Percentiles rank a stretch among this genome's conserved stretches.
These are phyloP conservation scores for Axis porcinus DNA, from an alignment of 2,113 vertebrate genomes.

Conservation along the genomic window DNA sequence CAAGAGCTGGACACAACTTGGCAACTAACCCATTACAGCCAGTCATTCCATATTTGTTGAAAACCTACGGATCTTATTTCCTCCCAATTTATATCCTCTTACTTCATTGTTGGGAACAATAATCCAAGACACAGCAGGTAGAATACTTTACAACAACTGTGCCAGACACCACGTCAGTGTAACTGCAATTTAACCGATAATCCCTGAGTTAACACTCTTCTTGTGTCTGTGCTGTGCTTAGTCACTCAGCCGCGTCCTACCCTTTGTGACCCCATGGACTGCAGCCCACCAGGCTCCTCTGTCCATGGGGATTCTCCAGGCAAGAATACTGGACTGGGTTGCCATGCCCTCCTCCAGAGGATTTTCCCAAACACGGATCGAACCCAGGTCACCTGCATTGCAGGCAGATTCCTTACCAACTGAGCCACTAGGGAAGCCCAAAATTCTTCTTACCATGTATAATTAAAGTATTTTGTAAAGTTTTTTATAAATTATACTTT, in stretches of 20 bases:
- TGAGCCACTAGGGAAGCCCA: background rate
- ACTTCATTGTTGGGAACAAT: background rate
- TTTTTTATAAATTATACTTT: background rate
- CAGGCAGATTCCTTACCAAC: background rate
- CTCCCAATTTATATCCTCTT: background rate
- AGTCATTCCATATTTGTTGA: background rate
- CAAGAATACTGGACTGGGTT: background rate
- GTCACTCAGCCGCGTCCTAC: rapidly evolving
- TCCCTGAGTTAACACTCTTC: background rate
- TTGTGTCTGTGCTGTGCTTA: background rate
- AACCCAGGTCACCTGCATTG: background rate
- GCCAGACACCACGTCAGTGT: background rate
- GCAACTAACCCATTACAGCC: background rate
- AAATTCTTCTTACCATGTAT: background rate
- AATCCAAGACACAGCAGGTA: background rate
- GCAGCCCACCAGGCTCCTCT: background rate
- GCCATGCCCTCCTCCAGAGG: background rate
- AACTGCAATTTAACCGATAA: background rate
- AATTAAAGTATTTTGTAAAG: background rate
- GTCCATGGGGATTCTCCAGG: background rate
- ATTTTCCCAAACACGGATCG: background rate
- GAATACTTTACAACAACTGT: background rate
- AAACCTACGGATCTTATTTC: background rate
- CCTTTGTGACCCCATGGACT: background rate
- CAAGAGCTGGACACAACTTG: background rate